These are phyloP conservation scores for Channa maculata DNA, from an alignment of 2,113 vertebrate species.

Conservation along the genomic window DNA sequence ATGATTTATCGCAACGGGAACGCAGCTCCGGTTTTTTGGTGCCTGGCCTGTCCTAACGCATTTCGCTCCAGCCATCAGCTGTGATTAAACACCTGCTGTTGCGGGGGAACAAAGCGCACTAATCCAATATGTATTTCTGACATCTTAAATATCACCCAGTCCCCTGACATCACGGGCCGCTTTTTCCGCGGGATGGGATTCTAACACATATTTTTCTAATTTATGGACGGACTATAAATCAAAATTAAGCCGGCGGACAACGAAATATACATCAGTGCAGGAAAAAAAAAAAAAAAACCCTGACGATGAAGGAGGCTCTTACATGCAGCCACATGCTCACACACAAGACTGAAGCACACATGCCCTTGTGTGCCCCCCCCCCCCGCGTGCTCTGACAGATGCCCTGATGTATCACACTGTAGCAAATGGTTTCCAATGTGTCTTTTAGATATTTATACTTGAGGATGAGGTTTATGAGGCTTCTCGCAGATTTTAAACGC, in stretches of 20 bases:
- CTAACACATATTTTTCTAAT: slow-evolving; percentile 99
- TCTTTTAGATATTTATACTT: background rate
- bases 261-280: slow-evolving; percentile 98
- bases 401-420: background rate
- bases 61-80: slow-evolving; percentile 99
- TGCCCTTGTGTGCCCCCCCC: slow-evolving; percentile 71
- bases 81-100: slow-evolving; percentile 99
- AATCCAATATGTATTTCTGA: slow-evolving; percentile 99
- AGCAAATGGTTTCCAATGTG: background rate
- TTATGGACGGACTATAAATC: slow-evolving; percentile 99
- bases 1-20: slow-evolving; percentile 83
- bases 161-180: slow-evolving; percentile 98
- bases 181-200: slow-evolving; percentile 96
- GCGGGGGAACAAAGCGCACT: slow-evolving; percentile 98
- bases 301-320: slow-evolving; percentile 89
- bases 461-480: no score
- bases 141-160: slow-evolving; percentile 99
- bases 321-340: slow-evolving; percentile 79
- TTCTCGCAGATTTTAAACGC: no score
- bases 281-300: slow-evolving; percentile 59
- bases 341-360: slow-evolving; percentile 76
- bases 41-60: slow-evolving; percentile 97
- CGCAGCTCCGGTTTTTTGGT: slow-evolving; percentile 83
- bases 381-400: background rate
- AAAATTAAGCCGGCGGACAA: slow-evolving; percentile 99